phyloP scores from a whole-genome alignment of 2,113 vertebrate species.

The Anser brachyrhynchus region DNA sequence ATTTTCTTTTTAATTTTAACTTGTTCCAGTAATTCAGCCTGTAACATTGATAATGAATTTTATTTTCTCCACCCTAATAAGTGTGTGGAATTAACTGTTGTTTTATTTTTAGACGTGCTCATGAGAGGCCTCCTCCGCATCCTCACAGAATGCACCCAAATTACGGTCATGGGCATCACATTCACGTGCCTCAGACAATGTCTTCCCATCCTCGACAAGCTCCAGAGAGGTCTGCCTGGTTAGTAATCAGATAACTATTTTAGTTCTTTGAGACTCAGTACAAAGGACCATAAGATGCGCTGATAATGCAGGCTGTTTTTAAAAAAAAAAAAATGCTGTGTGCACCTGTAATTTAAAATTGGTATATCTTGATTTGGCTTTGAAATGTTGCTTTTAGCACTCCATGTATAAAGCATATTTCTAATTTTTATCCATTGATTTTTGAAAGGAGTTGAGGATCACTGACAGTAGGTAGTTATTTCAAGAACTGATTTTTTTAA shows the following conservation, averaged over 20 bases:
- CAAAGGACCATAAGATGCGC: background rate
- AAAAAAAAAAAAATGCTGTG: background rate
- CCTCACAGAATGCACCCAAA: slow-evolving; percentile 99
- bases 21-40: background rate
- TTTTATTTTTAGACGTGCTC: slow-evolving; percentile 86
- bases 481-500: background rate
- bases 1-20: background rate
- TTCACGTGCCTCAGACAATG: slow-evolving; percentile 99
- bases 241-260: slow-evolving; percentile 55
- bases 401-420: background rate
- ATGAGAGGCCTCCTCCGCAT: slow-evolving; percentile 96
- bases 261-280: background rate
- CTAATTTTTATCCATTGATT: background rate
- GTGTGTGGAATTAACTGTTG: slow-evolving; percentile 42
- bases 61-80: slow-evolving; percentile 11
- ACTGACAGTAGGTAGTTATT: background rate
- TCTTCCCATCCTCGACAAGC: slow-evolving; percentile 96
- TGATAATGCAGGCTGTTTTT: background rate
- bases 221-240: slow-evolving; percentile 96
- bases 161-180: slow-evolving; percentile 98
- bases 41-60: background rate
- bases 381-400: background rate
- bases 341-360: background rate
- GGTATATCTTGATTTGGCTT: background rate
- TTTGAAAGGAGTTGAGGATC: background rate